These are phyloP conservation scores for Drosophila albomicans DNA, from an alignment of 1,140 invertebrate species.

Conservation along the genomic window DNA sequence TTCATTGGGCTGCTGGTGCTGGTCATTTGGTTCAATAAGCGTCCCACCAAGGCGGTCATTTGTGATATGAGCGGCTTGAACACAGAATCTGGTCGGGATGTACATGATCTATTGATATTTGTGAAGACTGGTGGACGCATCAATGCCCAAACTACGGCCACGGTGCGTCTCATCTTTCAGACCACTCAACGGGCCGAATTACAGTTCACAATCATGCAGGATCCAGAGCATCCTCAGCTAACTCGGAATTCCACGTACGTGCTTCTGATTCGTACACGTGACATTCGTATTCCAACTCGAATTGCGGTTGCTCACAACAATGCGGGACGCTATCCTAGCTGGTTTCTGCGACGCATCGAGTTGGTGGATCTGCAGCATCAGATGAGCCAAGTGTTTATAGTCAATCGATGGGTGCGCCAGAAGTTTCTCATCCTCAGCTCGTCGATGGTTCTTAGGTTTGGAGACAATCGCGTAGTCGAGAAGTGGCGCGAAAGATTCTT, in stretches of 20 bases:
- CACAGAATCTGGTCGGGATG: conserved; percentile 1
- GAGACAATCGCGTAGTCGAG: neutral
- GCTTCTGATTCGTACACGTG: conserved; percentile 48
- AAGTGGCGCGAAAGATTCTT: conserved; percentile 24
- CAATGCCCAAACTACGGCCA: conserved; percentile 51
- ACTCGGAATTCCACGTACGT: conserved; percentile 35
- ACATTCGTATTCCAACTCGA: conserved; percentile 54
- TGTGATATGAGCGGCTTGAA: conserved; percentile 22
- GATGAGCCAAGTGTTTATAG: conserved; percentile 45
- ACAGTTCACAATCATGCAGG: conserved; percentile 42
- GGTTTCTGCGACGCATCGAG: conserved; percentile 49
- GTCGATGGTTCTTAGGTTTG: conserved; percentile 8
- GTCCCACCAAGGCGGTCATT: conserved; percentile 22
- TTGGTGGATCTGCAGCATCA: conserved; percentile 47
- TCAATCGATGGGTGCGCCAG: conserved; percentile 31
- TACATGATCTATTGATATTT: conserved; percentile 50
- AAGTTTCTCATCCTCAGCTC: conserved; percentile 34
- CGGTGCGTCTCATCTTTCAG: conserved; percentile 27
- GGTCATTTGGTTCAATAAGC: neutral
- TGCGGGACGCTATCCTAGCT: conserved; percentile 55
- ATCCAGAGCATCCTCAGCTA: conserved; percentile 39
- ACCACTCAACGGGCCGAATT: neutral
- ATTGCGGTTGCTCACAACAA: conserved; percentile 50
- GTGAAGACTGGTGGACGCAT: conserved; percentile 45
- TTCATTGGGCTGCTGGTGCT: conserved; percentile 9